Conservation (phyloP, 92 coral and sea anemone genomes). For the Pocillopora grandis region DNA sequence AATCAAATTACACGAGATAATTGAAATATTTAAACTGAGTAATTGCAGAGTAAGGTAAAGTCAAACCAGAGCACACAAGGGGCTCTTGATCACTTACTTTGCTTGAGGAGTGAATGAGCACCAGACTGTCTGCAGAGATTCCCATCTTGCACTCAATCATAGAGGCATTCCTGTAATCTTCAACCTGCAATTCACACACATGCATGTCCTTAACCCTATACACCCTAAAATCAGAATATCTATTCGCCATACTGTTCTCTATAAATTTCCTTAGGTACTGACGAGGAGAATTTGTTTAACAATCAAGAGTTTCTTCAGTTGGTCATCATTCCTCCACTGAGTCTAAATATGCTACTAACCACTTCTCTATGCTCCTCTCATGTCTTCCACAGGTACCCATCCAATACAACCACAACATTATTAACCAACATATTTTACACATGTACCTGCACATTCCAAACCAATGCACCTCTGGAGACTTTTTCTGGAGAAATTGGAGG, state of each 20-base stretch:
- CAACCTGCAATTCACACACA: conserved; percentile 58
- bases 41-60: background rate
- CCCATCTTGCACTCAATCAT: conserved; percentile 95
- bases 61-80: background rate
- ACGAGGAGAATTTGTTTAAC: no score
- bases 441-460: conserved; percentile 92
- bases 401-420: no score
- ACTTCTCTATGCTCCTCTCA: no score
- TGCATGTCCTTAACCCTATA: no score
- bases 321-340: no score
- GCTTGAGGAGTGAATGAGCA: conserved; percentile 80
- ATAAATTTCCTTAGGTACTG: no score
- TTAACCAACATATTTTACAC: no score
- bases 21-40: background rate
- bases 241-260: no score
- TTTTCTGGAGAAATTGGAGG: conserved; percentile 84
- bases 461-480: conserved; percentile 84
- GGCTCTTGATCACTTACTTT: conserved; percentile 59
- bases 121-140: conserved; percentile 91
- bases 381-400: no score
- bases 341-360: no score
- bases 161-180: conserved; percentile 90
- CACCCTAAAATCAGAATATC: no score
- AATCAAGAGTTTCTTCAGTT: no score
- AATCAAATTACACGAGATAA: background rate